phyloP scores from a whole-genome alignment of 1,140 invertebrate genomes.

The Dinoponera quadriceps region DNA sequence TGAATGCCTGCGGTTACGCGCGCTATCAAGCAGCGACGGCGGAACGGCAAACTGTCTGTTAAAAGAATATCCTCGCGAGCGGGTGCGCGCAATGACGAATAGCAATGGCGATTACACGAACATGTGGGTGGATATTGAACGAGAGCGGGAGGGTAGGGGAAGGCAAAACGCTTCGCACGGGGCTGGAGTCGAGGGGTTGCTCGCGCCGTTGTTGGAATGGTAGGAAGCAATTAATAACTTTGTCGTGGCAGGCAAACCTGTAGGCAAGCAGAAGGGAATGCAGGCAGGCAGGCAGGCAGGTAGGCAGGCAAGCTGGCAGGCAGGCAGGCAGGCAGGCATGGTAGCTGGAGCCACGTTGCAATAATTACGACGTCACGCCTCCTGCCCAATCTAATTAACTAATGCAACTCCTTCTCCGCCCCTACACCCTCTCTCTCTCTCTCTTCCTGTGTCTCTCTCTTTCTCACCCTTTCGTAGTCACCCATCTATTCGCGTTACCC shows the following conservation, averaged over 20 bases:
- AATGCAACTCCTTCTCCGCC: slow-evolving; percentile 73
- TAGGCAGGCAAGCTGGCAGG: slow-evolving; percentile 68
- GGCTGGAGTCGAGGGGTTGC: slow-evolving; percentile 58
- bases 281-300: slow-evolving; percentile 64
- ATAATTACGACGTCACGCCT: slow-evolving; percentile 84
- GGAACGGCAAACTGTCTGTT: slow-evolving; percentile 46
- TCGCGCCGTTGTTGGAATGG: slow-evolving; percentile 74
- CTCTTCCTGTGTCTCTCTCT: background rate
- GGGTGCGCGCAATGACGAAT: slow-evolving; percentile 69
- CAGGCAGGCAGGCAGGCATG: slow-evolving; percentile 65
- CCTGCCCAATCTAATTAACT: slow-evolving; percentile 83
- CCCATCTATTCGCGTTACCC: slow-evolving; percentile 5
- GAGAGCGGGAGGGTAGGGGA: background rate
- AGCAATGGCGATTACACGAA: slow-evolving; percentile 70
- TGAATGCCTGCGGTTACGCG: no score
- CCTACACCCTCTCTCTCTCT: background rate
- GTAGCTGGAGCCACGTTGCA: slow-evolving; percentile 78
- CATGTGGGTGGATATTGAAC: slow-evolving; percentile 61
- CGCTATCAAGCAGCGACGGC: slow-evolving; percentile 2
- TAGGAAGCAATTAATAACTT: slow-evolving; percentile 85
- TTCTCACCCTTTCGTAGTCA: background rate
- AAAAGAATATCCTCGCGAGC: slow-evolving; percentile 43
- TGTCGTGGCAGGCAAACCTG: slow-evolving; percentile 78
- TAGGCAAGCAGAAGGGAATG: slow-evolving; percentile 66
- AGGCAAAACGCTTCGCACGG: slow-evolving; percentile 17